Evolutionary conservation across 2,888 invertebrate genomes (phyloP).

Genomic region (Drosophila peninsularis): DNA sequence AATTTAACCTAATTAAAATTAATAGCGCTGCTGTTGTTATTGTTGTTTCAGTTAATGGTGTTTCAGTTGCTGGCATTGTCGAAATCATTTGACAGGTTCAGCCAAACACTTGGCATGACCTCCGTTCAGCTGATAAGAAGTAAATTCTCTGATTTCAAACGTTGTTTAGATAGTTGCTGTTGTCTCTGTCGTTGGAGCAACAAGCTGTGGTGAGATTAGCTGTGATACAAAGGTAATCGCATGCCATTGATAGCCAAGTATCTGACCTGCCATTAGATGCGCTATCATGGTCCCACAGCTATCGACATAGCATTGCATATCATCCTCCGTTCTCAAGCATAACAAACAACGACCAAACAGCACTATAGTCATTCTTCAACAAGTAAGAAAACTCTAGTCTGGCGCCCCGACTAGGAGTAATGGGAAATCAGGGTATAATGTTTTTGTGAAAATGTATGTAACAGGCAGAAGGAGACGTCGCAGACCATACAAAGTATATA

Average conservation of each 20-base stretch:
- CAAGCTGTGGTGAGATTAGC: background rate
- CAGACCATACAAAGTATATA: too few species aligned
- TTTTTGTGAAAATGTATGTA: too few species aligned
- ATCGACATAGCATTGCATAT: background rate
- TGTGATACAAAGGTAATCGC: constrained; percentile 20
- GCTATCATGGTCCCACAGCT: background rate
- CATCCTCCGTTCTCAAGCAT: background rate
- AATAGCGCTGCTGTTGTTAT: constrained; percentile 33
- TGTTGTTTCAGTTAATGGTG: background rate
- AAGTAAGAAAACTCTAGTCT: too few species aligned
- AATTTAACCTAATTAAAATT: constrained; percentile 52
- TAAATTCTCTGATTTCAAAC: constrained; percentile 14
- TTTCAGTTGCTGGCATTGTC: constrained; percentile 2
- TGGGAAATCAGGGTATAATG: too few species aligned
- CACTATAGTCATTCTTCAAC: too few species aligned
- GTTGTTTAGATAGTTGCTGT: background rate
- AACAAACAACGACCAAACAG: too few species aligned
- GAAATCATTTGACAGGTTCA: constrained; percentile 36
- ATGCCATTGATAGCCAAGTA: constrained; percentile 9
- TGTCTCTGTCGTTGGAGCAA: background rate
- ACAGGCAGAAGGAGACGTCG: too few species aligned
- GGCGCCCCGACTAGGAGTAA: too few species aligned
- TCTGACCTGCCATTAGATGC: background rate
- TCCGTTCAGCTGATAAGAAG: constrained; percentile 21
- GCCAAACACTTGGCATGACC: constrained; percentile 31